Base-by-base conservation (phyloP, 2,888 invertebrate genomes). In the Anaspis maculata region DNA sequence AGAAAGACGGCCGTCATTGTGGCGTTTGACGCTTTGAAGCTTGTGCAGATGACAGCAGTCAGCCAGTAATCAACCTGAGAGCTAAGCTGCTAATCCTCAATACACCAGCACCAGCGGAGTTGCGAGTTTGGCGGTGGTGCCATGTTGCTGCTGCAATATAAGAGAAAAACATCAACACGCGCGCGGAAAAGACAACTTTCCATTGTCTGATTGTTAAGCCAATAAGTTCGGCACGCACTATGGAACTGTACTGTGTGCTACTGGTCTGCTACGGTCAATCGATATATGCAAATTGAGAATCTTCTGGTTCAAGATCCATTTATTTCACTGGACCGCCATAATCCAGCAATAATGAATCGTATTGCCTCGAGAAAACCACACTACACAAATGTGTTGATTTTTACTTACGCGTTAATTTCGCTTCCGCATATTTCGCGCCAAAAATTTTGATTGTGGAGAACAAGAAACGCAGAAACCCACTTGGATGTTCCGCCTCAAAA, bases 211-310 rank as follows among this genome's bases (percentile, higher is more conserved):
- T 48, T 49, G 46, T 46, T 47, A 45, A 49, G 40, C 41, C 39
- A 32, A 42, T 34, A 46, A n/a, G 46, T 43, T 34, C 36, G 39
- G 37, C 42, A 40, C 42, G 43, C 45, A 48, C 42, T n/a, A n/a
- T n/a, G n/a, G n/a, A n/a, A n/a, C n/a, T n/a, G n/a, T n/a, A n/a
- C n/a, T n/a, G n/a, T n/a, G n/a, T n/a, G n/a, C n/a, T n/a, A n/a
- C n/a, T n/a, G n/a, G n/a, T n/a, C n/a, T n/a, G n/a, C n/a, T n/a
- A n/a, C n/a, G n/a, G n/a, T n/a, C 38, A 38, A 49, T 46, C 49
- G 33, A 48, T 51, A 46, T 45, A 49, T 49, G 48, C 37, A 51
- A 51, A 51, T 45, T 40, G 33, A 32, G 34, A 42, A 43, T 43
- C 44, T 37, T 43, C 43, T 46, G 42, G 42, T 39, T 39, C 37